phyloP scores from a whole-genome alignment of 2,888 invertebrate genomes.

The Acanthopleura granulata region DNA sequence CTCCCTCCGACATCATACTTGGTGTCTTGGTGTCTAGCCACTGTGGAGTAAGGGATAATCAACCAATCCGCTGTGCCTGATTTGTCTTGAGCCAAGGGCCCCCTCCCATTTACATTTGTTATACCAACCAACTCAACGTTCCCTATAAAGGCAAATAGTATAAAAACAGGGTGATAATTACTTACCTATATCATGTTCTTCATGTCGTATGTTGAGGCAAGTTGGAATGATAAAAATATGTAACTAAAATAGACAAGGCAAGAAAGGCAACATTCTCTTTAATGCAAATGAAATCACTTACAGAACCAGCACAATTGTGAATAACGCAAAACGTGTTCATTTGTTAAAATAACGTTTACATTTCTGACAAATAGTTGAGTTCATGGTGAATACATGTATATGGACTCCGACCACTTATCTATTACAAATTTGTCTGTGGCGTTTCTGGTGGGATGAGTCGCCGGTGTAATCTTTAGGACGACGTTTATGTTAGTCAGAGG shows the following conservation, averaged over 20 bases:
- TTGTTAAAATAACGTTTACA: too few species aligned
- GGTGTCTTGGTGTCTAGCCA: constrained; percentile 39
- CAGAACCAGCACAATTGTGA: too few species aligned
- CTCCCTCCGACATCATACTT: constrained; percentile 46
- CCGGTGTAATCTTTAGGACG: constrained; percentile 29
- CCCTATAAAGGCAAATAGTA: constrained; percentile 26
- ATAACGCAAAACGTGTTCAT: too few species aligned
- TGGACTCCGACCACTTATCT: constrained; percentile 22
- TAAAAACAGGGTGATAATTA: too few species aligned
- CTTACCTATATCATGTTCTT: too few species aligned
- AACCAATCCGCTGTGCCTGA: constrained; percentile 44
- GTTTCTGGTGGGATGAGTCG: constrained; percentile 27
- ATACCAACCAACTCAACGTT: constrained; percentile 36
- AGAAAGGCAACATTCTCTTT: too few species aligned
- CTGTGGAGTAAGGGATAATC: constrained; percentile 45
- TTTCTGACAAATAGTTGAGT: too few species aligned
- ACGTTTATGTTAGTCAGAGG: constrained; percentile 34
- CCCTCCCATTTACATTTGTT: constrained; percentile 39
- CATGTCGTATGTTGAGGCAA: too few species aligned
- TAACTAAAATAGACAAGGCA: too few species aligned
- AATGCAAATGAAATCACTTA: too few species aligned
- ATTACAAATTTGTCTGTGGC: constrained; percentile 37
- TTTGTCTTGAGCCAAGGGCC: constrained; percentile 31
- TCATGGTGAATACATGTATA: too few species aligned
- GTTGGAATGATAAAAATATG: too few species aligned